Base-by-base conservation (phyloP, 2,888 invertebrate genomes). In the Cabera pusaria region DNA sequence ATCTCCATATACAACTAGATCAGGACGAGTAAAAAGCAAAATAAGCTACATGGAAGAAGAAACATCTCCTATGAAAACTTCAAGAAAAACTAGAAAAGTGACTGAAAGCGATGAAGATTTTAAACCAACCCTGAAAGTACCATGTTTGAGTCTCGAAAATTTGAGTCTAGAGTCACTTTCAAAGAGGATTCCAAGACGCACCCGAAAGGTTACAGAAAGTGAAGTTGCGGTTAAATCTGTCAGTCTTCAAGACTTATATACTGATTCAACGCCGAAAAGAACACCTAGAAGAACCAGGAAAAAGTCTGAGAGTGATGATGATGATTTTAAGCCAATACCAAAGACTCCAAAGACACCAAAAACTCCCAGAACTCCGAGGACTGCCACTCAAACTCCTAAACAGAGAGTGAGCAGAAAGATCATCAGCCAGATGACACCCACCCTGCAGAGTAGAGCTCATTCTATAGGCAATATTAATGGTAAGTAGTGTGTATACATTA, bases 401-500 rank as follows among this genome's bases (percentile, higher is more conserved):
- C 56, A 61, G 31, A 79, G 67, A 64, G 72, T 75, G 1, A 59
- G 63, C 19, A 76, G 70, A 25, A 75, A 72, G 38, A 75, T 85
- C 35, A 44, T 78, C 5, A 79, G 77, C 43, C 75, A 82, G 35
- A 57, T 87, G 4, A 88, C 88, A 2, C 87, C 88, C 1, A 72
- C 80, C 14, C 52, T 88, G 17, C 72, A 57, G 8, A 54, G 59
- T 1, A 75, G 87, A 39, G 72, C 77, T 1, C 78, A 86, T 56
- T 74, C 80, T 16, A 65, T 88, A 16, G 77, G 82, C 22, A 81
- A 79, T 51, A 61, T 71, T 60, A 59, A 79, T 68, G 82, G 87
- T 87, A 64, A 65, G 59, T 19, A n/a, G n/a, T n/a, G n/a, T n/a
- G n/a, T n/a, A n/a, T n/a, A n/a, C n/a, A n/a, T n/a, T n/a, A n/a